These are phyloP conservation scores for Metalampra italica DNA, from an alignment of 2,888 invertebrate species.

Conservation along the genomic window DNA sequence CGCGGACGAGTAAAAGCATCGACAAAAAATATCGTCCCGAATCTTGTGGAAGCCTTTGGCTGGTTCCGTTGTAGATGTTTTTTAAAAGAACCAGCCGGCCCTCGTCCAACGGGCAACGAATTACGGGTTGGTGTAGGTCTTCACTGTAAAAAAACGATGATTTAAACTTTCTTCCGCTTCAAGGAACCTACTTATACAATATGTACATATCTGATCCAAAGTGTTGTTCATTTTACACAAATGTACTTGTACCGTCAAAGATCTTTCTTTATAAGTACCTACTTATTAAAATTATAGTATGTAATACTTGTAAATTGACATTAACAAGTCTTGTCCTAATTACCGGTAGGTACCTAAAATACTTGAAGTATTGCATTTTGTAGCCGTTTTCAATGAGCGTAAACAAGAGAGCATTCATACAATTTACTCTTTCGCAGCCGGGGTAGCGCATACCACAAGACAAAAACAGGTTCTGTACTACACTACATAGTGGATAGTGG, in stretches of 20 bases:
- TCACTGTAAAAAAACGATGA: slow-evolving; percentile 21
- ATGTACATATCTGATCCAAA: neutral
- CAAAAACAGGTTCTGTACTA: slow-evolving; percentile 67
- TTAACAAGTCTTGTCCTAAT: slow-evolving; percentile 2
- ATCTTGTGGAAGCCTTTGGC: slow-evolving; percentile 53
- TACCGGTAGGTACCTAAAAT: slow-evolving; percentile 5
- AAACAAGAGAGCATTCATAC: slow-evolving; percentile 29
- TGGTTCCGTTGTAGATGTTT: slow-evolving; percentile 46
- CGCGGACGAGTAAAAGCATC: slow-evolving; percentile 41
- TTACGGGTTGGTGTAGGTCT: slow-evolving; percentile 60
- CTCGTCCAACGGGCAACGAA: slow-evolving; percentile 33
- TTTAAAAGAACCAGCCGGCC: slow-evolving; percentile 36
- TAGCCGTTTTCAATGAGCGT: slow-evolving; percentile 22
- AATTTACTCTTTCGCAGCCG: slow-evolving; percentile 30
- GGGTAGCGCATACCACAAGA: slow-evolving; percentile 59
- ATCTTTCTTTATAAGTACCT: slow-evolving; percentile 16
- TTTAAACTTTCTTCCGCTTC: slow-evolving; percentile 3
- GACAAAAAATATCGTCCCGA: slow-evolving; percentile 61
- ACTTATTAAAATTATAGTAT: too few relatives aligned
- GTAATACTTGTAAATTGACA: too few relatives aligned
- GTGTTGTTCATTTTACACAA: neutral
- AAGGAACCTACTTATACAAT: neutral
- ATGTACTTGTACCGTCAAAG: neutral
- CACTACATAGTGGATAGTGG: slow-evolving; percentile 63
- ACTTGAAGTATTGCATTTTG: slow-evolving; percentile 15